A percentile compares a stretch with the other conserved stretches of the same genome.
Conservation (phyloP, 2,113 vertebrate species). For the Brevimyrus niger region DNA sequence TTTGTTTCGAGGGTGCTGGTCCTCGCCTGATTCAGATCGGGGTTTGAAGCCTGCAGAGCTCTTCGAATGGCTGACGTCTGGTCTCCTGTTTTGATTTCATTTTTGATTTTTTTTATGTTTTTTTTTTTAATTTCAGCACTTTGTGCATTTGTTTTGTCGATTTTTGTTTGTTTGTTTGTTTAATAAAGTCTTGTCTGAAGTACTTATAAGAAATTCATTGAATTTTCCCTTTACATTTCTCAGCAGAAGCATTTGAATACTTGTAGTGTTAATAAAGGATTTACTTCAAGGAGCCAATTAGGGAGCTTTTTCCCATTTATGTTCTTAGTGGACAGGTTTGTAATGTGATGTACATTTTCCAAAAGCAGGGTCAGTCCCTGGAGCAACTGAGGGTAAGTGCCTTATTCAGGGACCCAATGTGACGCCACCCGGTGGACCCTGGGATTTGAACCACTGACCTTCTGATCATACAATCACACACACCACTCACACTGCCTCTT, state of each 20-base stretch:
- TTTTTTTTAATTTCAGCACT: constrained; percentile 47
- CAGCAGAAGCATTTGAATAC: constrained; percentile 72
- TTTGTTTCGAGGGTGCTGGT: constrained; percentile 56
- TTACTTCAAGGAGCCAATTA: constrained; percentile 55
- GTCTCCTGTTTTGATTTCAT: constrained; percentile 35
- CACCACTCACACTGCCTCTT: not conserved
- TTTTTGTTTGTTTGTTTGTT: constrained; percentile 47
- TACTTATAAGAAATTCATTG: constrained; percentile 49
- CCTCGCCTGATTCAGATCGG: constrained; percentile 38
- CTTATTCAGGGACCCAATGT: not conserved
- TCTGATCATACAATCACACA: not conserved
- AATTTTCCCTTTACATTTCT: constrained; percentile 79
- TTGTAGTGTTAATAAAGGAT: constrained; percentile 81
- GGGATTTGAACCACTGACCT: not conserved
- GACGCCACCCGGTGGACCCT: not conserved
- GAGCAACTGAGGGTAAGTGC: not conserved
- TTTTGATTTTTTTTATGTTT: constrained; percentile 54
- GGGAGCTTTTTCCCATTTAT: not conserved
- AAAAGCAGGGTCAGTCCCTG: not conserved
- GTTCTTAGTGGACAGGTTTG: not conserved
- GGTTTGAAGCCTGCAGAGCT: constrained; percentile 65
- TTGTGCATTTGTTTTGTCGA: constrained; percentile 58
- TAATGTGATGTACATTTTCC: not conserved
- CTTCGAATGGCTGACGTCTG: constrained; percentile 62
- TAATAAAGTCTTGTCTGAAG: constrained; percentile 50